These are phyloP conservation scores for Camponotus fellah DNA, from an alignment of 2,888 invertebrate genomes.

Conservation along the genomic window DNA sequence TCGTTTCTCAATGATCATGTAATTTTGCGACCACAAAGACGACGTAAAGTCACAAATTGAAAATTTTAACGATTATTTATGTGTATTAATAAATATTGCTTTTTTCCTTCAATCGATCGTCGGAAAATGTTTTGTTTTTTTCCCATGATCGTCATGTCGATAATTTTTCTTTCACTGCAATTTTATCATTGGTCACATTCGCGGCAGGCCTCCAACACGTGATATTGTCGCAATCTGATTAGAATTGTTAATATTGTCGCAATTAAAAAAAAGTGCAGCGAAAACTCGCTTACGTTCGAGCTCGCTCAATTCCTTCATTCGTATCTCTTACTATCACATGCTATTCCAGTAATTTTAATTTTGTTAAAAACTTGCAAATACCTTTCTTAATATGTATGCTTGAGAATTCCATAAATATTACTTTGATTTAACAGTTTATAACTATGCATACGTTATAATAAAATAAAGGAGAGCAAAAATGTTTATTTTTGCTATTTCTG, in stretches of 20 bases:
- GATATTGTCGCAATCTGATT: conserved; percentile 85
- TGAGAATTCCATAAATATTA: neutral
- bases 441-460: neutral
- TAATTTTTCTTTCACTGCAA: conserved; percentile 64
- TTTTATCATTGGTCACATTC: conserved; percentile 79
- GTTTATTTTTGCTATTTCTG: neutral
- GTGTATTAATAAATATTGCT: neutral
- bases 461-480: neutral
- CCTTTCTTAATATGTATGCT: neutral
- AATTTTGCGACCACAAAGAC: conserved; percentile 47
- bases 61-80: neutral
- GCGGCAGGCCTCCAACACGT: conserved; percentile 84
- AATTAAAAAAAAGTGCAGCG: conserved; percentile 57
- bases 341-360: neutral
- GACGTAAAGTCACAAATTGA: neutral
- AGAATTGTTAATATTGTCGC: conserved; percentile 82
- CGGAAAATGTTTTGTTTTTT: neutral
- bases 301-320: neutral
- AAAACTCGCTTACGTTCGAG: neutral
- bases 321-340: neutral
- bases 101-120: neutral
- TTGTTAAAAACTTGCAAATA: neutral
- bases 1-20: conserved; percentile 28
- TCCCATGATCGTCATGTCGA: conserved; percentile 20
- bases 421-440: neutral